Evolutionary conservation across 2,113 vertebrate genomes (phyloP), one percentile per base, ranked within the genome.

Genomic region (Vanacampus margaritifer): DNA sequence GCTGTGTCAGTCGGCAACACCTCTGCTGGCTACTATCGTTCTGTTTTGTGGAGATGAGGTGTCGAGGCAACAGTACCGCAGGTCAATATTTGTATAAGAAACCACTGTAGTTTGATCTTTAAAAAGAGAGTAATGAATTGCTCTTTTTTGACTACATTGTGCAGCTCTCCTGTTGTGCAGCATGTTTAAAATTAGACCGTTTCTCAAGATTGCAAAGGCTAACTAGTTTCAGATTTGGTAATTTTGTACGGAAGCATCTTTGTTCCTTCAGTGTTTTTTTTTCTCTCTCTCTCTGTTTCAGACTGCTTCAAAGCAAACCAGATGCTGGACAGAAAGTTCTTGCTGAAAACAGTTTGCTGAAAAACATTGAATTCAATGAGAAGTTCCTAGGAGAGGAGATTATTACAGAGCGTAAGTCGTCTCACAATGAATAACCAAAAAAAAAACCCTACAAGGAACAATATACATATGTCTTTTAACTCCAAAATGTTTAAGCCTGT

Each of bases 31-130:
- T 11, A 94, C 93, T 24, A 26, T 98, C 14, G 95, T 88, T 59
- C 90, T 99, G 64, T 95, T 96, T 72, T 94, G 93, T 89, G 97
- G 97, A 71, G 97, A 98, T 72, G 97, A 99, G 86, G 87, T 99
- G 65, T 94, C 89, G 69, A 92, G 97, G 74, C 95, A 95, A 69
- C 95, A 95, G 45, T 98, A 93, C 81, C 90, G 92, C 78, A 96
- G 94, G 97, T 98, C 82, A 83, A 10, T 8, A 46, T 51, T 51
- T n/a, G 9, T n/a, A 3, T 51, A 1, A 12, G n/a, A 53, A 23
- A 53, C 21, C 3, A 13, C 43, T 7, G 37, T 48, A 24, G 23
- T 13, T 53, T 53, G n/a, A 53, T 24, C n/a, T 24, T 12, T 53
- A 21, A 50, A 50, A 50, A n/a, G 46, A 7, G 19, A 8, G 46